Percentiles rank a stretch among this genome's conserved stretches.
These are phyloP conservation scores for Gallinago undulata DNA, from an alignment of 2,113 vertebrate species.

Conservation along the genomic window DNA sequence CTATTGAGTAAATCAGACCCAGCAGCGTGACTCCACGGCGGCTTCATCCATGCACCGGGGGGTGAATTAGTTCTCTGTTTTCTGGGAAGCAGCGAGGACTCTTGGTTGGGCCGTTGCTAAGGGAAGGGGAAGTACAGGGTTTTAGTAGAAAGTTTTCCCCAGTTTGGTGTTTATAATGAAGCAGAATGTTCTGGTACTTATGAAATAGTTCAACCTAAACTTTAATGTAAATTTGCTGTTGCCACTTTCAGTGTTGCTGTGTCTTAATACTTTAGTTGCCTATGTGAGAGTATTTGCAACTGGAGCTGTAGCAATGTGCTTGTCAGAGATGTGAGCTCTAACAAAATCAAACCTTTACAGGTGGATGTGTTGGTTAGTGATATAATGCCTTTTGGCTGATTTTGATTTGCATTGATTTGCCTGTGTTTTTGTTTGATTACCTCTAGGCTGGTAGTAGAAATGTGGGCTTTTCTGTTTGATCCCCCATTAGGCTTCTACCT, in stretches of 20 bases:
- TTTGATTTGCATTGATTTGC: slow-evolving; percentile 17
- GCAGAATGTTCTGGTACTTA: not conserved
- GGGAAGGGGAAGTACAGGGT: not conserved
- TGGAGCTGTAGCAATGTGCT: not conserved
- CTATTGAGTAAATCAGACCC: not conserved
- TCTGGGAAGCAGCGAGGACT: not conserved
- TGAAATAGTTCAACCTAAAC: not conserved
- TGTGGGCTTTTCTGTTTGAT: not conserved
- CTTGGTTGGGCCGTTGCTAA: not conserved
- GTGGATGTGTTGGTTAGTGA: not conserved
- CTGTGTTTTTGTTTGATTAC: not conserved
- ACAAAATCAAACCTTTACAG: not conserved
- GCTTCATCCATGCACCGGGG: not conserved
- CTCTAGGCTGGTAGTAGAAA: not conserved
- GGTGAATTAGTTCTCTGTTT: not conserved
- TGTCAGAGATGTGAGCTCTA: not conserved
- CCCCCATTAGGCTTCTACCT: not conserved
- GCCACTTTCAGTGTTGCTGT: not conserved
- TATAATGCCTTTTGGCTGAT: not conserved
- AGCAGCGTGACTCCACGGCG: not conserved
- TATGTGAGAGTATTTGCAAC: not conserved
- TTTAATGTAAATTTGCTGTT: not conserved
- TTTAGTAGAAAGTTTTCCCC: not conserved
- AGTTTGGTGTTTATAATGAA: not conserved
- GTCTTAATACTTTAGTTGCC: not conserved